Evolutionary conservation across 2,888 invertebrate species (phyloP), one percentile per base, ranked within the genome.

Genomic region (Drosophila monieri): DNA sequence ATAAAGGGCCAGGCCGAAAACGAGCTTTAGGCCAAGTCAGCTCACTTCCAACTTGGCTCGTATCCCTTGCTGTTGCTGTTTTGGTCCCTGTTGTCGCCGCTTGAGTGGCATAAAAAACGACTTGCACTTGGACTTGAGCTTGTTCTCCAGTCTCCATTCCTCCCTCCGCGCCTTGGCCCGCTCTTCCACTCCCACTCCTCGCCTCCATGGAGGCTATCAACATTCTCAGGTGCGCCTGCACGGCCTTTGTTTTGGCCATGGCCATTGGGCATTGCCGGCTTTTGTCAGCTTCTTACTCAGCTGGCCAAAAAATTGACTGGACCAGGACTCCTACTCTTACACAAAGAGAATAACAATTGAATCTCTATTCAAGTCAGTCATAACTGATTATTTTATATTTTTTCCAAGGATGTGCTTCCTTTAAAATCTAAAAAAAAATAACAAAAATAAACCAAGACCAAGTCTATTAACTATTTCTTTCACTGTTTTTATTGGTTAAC

Each of bases 201-300:
- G 56, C 75, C 85, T 85, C 85, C 81, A 73, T 77, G 85, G 85
- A 83, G 85, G 85, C 91, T 89, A 90, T 90, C 90, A 89, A 90
- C 90, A 90, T 90, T 90, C 90, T 90, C 90, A 90, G 91, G 90
- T 90, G 90, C 90, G 87, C 86, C 88, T 58, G 74, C 66, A 75
- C 65, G 54, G 69, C 81, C 72, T 84, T 80, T 84, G 86, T 85
- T 85, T 69, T 43, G 71, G 60, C 57, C 67, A 54, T 77, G 57
- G 78, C 83, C 80, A 78, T 59, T 78, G 83, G 81, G 61, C 68
- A 74, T 70, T 55, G 76, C 73, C 76, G 62, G 62, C 56, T 60
- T 72, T 73, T 68, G 76, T 64, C 76, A 72, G 74, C 74, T 61
- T 53, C 67, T 60, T 66, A 73, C 71, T 70, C 64, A 74, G 74